A percentile compares a stretch with the other conserved stretches of the same genome.
Evolutionary conservation across 2,113 vertebrate genomes (phyloP).

Genomic region (Theropithecus gelada): DNA sequence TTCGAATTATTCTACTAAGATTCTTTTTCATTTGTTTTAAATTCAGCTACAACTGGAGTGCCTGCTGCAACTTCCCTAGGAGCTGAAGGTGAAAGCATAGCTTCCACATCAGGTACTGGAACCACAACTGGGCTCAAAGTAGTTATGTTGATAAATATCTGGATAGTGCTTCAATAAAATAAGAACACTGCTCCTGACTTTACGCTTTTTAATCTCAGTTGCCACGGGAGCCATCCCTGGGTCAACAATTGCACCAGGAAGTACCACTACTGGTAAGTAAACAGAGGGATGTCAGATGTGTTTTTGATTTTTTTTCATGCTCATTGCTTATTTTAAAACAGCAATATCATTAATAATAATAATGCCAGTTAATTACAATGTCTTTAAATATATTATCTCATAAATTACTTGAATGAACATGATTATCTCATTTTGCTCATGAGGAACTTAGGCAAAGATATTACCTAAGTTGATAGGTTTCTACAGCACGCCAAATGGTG

Average conservation of each 20-base stretch:
- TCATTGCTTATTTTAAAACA: not conserved
- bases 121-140: not conserved
- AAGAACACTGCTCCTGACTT: not conserved
- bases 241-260: not conserved
- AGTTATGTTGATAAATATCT: not conserved
- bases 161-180: not conserved
- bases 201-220: not conserved
- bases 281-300: not conserved
- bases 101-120: not conserved
- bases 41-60: not conserved
- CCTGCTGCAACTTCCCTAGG: not conserved
- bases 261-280: not conserved
- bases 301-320: not conserved
- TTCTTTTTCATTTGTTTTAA: not conserved
- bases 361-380: not conserved
- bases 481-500: not conserved
- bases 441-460: not conserved
- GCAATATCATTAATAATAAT: not conserved
- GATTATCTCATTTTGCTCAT: not conserved
- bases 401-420: not conserved
- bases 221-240: not conserved
- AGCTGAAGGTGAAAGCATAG: not conserved
- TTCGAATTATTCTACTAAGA: not conserved
- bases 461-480: not conserved
- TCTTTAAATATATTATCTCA: not conserved